Conservation (phyloP, 2,113 vertebrate species). For the Mobula birostris region DNA sequence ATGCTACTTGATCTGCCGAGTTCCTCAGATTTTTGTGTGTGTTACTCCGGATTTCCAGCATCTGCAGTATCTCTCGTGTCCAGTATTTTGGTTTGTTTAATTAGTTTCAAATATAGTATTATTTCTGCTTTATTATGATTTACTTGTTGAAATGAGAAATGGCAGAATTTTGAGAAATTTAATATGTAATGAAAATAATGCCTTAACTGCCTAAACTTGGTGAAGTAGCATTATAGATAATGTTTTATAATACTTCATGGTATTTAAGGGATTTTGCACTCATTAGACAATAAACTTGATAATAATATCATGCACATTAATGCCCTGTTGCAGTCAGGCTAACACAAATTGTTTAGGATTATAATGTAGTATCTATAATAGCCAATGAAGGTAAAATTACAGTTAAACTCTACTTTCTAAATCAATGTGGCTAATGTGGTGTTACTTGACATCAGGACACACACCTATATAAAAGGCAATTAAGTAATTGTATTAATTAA, state of each 20-base stretch:
- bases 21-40: no score
- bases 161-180: background rate
- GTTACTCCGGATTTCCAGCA: no score
- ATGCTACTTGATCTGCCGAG: no score
- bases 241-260: background rate
- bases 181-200: background rate
- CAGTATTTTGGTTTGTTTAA: background rate
- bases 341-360: background rate
- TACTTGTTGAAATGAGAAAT: background rate
- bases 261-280: background rate
- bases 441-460: background rate
- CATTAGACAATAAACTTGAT: background rate
- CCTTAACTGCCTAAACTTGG: background rate
- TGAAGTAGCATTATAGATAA: background rate
- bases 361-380: background rate
- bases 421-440: background rate
- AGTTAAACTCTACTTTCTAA: background rate
- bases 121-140: background rate
- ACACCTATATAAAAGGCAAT: background rate
- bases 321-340: background rate
- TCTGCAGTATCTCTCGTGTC: no score
- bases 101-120: background rate
- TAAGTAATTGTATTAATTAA: background rate
- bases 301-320: background rate
- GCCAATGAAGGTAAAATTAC: background rate